Conservation (phyloP, 37 sponge, comb jelly and placozoan species). For the Halisarca cf. caerulea region DNA sequence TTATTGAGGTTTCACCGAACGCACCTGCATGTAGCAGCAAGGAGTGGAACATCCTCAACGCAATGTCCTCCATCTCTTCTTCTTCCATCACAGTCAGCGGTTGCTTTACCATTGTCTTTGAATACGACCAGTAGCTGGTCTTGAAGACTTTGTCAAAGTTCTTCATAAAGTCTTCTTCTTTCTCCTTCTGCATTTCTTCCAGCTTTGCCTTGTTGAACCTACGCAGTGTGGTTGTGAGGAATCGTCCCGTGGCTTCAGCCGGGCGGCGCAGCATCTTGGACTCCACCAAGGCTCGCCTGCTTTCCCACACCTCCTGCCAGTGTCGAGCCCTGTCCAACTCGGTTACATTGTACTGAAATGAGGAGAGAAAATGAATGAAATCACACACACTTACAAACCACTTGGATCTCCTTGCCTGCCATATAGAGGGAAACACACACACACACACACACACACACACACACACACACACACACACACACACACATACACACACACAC, state of each 20-base stretch:
- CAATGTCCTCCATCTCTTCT: constrained; percentile 76
- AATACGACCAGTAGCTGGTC: constrained; percentile 92
- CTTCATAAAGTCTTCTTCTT: constrained; percentile 51
- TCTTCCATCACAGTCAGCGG: constrained; percentile 76
- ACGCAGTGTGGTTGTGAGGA: constrained; percentile 91
- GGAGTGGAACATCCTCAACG: constrained; percentile 83
- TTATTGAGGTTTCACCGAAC: too few relatives aligned
- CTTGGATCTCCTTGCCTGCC: too few relatives aligned
- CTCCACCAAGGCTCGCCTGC: constrained; percentile 81
- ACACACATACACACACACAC: too few relatives aligned
- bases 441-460: too few relatives aligned
- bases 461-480: too few relatives aligned
- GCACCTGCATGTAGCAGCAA: constrained; percentile 78
- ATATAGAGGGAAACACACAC: too few relatives aligned
- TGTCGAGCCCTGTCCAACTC: constrained; percentile 77
- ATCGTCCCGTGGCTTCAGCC: constrained; percentile 67
- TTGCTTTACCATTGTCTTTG: constrained; percentile 81
- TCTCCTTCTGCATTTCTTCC: constrained; percentile 61
- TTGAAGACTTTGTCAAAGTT: constrained; percentile 95
- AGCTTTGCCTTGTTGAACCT: constrained; percentile 75
- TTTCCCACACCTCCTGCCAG: constrained; percentile 75
- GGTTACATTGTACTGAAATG: constrained; percentile 47
- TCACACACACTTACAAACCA: too few relatives aligned
- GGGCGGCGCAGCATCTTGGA: constrained; percentile 86
- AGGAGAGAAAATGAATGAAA: too few relatives aligned